These are phyloP conservation scores for Microctenopoma stevenorrisi DNA, from an alignment of 2,797 vertebrate species.

Conservation along the genomic window DNA sequence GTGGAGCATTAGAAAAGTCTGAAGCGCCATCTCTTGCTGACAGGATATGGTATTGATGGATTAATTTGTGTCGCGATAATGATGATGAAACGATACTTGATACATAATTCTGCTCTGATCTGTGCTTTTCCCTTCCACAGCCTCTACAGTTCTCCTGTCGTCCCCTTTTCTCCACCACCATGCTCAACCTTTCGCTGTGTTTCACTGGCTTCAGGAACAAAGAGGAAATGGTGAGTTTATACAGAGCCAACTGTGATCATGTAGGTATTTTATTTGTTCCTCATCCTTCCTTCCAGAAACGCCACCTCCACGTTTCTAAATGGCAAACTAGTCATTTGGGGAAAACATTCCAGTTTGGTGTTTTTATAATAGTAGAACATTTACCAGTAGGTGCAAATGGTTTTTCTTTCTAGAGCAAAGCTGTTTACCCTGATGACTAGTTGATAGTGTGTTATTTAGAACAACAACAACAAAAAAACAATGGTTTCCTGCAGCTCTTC, in stretches of 20 bases:
- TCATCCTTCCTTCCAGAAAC: too few relatives aligned
- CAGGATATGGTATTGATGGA: not conserved
- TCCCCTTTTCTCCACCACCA: constrained; percentile 92
- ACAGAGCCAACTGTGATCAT: not conserved
- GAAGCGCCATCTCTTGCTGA: not conserved
- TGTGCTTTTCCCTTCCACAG: constrained; percentile 65
- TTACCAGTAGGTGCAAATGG: too few relatives aligned
- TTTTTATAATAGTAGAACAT: not conserved
- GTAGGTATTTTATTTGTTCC: not conserved
- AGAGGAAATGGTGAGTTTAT: constrained; percentile 92
- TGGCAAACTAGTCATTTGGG: not conserved
- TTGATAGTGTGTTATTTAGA: too few relatives aligned
- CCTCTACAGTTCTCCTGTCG: constrained; percentile 93
- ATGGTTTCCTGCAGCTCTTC: too few relatives aligned
- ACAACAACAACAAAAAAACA: too few relatives aligned
- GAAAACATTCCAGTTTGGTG: not conserved
- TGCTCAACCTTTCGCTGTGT: constrained; percentile 94
- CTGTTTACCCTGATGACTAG: not conserved
- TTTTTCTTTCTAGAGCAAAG: not conserved
- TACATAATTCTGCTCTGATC: not conserved
- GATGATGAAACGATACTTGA: not conserved
- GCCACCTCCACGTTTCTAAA: not conserved
- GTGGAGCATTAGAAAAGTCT: constrained; percentile 16
- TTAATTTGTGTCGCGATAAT: not conserved
- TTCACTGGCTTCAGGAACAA: constrained; percentile 97